These are phyloP conservation scores for Ephydatia muelleri DNA, from an alignment of 37 sponge, comb jelly and placozoan genomes.

Conservation along the genomic window DNA sequence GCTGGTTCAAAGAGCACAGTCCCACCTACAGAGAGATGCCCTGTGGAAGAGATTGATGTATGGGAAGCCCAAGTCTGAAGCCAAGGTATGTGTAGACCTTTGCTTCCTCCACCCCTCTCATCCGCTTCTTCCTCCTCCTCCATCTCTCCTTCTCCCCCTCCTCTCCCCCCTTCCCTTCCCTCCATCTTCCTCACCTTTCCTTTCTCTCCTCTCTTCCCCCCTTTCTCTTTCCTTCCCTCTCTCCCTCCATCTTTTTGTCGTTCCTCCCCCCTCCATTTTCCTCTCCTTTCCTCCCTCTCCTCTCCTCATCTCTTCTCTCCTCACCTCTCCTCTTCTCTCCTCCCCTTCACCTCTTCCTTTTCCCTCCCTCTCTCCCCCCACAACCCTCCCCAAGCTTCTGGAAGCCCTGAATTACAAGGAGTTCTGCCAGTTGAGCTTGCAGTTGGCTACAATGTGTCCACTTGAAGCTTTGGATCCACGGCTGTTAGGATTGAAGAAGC, in stretches of 20 bases:
- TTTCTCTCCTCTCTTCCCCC: no score
- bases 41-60: constrained; percentile 81
- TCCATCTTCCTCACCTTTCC: neutral
- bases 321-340: no score
- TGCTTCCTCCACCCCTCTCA: neutral
- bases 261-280: no score
- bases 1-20: constrained; percentile 6
- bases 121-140: neutral
- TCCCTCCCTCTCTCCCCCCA: no score
- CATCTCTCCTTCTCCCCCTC: neutral
- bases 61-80: constrained; percentile 17
- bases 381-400: neutral
- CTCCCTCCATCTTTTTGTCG: no score
- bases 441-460: constrained; percentile 40
- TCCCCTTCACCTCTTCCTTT: no score
- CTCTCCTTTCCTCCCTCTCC: no score
- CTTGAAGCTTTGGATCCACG: constrained; percentile 45
- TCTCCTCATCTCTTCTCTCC: no score
- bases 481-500: constrained; percentile 23
- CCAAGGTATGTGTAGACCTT: neutral
- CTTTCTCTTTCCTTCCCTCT: no score
- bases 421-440: constrained; percentile 40
- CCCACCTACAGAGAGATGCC: constrained; percentile 52
- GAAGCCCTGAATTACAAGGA: constrained; percentile 37
- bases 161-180: neutral